Percentiles rank a stretch among this genome's conserved stretches.
phyloP scores from a whole-genome alignment of 2,888 invertebrate species.

The Dusona sp. region DNA sequence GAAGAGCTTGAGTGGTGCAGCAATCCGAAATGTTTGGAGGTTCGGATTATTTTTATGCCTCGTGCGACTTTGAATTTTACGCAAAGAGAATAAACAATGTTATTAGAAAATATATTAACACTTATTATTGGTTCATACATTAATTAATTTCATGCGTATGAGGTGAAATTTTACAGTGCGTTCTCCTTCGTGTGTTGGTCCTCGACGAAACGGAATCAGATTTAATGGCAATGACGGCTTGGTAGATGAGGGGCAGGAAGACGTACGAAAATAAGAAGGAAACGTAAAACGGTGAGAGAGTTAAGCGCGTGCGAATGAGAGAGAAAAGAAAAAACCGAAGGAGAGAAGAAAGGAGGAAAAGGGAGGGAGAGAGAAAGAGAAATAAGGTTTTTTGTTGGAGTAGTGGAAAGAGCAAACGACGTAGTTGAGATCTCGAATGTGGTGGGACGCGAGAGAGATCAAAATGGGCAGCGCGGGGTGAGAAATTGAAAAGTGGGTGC shows the following conservation, averaged over 20 bases:
- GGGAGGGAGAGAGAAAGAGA: conserved; percentile 34
- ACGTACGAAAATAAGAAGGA: background rate
- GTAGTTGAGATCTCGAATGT: conserved; percentile 49
- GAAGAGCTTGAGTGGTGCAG: too few relatives aligned
- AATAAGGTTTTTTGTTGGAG: conserved; percentile 55
- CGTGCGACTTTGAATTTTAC: too few relatives aligned
- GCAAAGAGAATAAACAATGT: too few relatives aligned
- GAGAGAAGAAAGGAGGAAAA: conserved; percentile 19
- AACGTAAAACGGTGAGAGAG: background rate
- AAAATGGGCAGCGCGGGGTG: conserved; percentile 65
- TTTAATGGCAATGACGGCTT: background rate
- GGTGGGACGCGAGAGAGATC: conserved; percentile 42
- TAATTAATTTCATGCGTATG: background rate
- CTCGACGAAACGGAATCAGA: background rate
- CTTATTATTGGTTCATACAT: background rate
- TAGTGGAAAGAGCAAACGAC: conserved; percentile 61
- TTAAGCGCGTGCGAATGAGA: conserved; percentile 15
- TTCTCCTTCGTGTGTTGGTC: background rate
- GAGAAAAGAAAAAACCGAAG: background rate
- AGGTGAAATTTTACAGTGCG: background rate
- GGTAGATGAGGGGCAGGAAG: background rate
- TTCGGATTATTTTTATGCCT: too few relatives aligned
- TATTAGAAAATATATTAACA: too few relatives aligned
- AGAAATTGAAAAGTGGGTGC: conserved; percentile 77
- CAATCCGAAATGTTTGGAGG: too few relatives aligned